Evolutionary conservation across 2,113 vertebrate species (phyloP).

Genomic region (Ictidomys tridecemlineatus): DNA sequence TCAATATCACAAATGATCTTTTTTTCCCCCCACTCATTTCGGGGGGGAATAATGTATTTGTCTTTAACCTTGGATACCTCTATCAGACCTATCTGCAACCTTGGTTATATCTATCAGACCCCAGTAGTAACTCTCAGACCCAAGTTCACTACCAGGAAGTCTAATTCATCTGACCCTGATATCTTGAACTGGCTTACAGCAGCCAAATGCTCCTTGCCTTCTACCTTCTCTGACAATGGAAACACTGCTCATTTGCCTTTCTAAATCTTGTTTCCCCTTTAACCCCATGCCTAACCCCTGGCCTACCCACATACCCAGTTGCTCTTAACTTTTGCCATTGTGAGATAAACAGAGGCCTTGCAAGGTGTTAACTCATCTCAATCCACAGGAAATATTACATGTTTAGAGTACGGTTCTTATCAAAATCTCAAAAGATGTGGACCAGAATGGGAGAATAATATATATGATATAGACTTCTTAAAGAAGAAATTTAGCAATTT

Average conservation of each 20-base stretch:
- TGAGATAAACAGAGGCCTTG: not conserved
- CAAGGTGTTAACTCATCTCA: not conserved
- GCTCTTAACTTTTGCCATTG: not conserved
- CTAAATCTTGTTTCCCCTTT: conserved; percentile 34
- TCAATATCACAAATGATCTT: not conserved
- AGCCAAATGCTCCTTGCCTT: not conserved
- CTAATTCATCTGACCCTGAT: conserved; percentile 13
- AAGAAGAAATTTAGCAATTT: conserved; percentile 34
- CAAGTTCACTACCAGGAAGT: conserved; percentile 23
- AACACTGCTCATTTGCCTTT: conserved; percentile 33
- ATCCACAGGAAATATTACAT: conserved; percentile 20
- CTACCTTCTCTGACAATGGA: not conserved
- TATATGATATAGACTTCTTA: not conserved
- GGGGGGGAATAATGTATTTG: not conserved
- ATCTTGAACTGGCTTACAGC: conserved; percentile 18
- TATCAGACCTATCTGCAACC: not conserved
- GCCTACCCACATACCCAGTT: not conserved
- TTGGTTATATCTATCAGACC: not conserved
- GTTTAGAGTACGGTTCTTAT: conserved; percentile 35
- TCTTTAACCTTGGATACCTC: not conserved
- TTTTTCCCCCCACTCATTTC: not conserved
- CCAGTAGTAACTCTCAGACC: not conserved
- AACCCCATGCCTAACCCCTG: not conserved
- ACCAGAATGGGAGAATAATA: not conserved
- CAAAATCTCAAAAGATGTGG: conserved; percentile 40